These are phyloP conservation scores for Drosophila eohydei DNA, from an alignment of 2,888 invertebrate species.

Conservation along the genomic window DNA sequence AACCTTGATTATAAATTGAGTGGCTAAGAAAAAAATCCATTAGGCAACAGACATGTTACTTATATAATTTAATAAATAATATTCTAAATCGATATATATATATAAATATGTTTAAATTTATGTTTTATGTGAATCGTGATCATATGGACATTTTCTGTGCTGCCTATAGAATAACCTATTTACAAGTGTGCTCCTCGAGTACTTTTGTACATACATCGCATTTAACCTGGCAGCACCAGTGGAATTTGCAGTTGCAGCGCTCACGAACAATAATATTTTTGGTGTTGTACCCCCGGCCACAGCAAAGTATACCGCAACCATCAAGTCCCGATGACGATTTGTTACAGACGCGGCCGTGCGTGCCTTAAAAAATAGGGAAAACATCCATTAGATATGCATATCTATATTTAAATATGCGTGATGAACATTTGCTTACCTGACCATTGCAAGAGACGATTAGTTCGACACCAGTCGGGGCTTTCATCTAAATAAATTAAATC, in stretches of 20 bases:
- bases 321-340: slow-evolving; percentile 91
- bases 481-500: slow-evolving; percentile 97
- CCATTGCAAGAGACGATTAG: slow-evolving; percentile 90
- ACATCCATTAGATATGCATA: neutral
- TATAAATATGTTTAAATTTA: slow-evolving; percentile 37
- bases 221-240: slow-evolving; percentile 98
- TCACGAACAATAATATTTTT: slow-evolving; percentile 91
- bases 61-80: slow-evolving; percentile 65
- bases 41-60: slow-evolving; percentile 51
- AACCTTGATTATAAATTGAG: slow-evolving; percentile 38
- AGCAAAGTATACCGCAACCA: slow-evolving; percentile 95
- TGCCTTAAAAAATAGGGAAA: slow-evolving; percentile 85
- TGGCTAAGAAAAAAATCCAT: slow-evolving; percentile 52
- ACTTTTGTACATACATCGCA: slow-evolving; percentile 94
- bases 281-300: slow-evolving; percentile 96
- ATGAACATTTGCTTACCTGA: slow-evolving; percentile 84
- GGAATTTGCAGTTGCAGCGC: slow-evolving; percentile 96
- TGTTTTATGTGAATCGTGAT: slow-evolving; percentile 57
- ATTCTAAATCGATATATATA: slow-evolving; percentile 52
- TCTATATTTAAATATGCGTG: neutral
- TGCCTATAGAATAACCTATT: slow-evolving; percentile 86
- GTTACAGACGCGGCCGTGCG: slow-evolving; percentile 90
- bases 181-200: slow-evolving; percentile 94
- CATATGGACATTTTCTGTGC: slow-evolving; percentile 57
- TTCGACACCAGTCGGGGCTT: slow-evolving; percentile 97